phyloP scores from a whole-genome alignment of 2,888 invertebrate species.

The Acronicta aceris region DNA sequence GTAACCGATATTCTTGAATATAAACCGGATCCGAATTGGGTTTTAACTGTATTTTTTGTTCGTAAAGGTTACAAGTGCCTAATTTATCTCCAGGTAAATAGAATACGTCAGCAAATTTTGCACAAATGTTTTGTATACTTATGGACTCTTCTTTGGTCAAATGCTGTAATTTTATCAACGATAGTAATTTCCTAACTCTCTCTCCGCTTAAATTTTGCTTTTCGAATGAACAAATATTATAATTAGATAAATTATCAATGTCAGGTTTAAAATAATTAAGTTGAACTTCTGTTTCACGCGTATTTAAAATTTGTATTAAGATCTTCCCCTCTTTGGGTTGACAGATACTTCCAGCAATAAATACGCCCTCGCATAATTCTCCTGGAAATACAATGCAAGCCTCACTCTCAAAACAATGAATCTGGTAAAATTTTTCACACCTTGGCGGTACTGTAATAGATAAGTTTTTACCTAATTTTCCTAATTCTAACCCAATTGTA shows the following conservation, averaged over 20 bases:
- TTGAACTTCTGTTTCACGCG: constrained; percentile 8
- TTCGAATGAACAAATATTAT: constrained; percentile 6
- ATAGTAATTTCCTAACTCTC: constrained; percentile 6
- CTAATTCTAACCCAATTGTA: neutral
- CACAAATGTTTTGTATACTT: constrained; percentile 15
- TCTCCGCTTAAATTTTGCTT: constrained; percentile 2
- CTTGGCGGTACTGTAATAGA: constrained; percentile 3
- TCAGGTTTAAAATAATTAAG: constrained; percentile 9
- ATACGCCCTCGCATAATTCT: constrained; percentile 10
- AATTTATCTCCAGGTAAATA: constrained; percentile 9
- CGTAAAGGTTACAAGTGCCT: constrained; percentile 6
- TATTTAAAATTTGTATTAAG: constrained; percentile 9
- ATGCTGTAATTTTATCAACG: constrained; percentile 9
- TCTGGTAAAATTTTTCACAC: neutral
- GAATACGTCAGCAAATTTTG: constrained; percentile 14
- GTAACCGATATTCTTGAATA: constrained; percentile 8
- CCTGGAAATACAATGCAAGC: constrained; percentile 1
- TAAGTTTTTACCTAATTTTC: neutral
- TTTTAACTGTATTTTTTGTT: constrained; percentile 15
- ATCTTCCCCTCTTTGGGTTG: constrained; percentile 5
- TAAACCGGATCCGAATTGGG: constrained; percentile 6
- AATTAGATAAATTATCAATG: constrained; percentile 5
- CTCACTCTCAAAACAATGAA: constrained; percentile 1
- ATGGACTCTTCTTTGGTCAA: constrained; percentile 9
- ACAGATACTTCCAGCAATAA: constrained; percentile 9